These are phyloP conservation scores for Myiotriccus ornatus DNA, from an alignment of 2,797 vertebrate species.

Conservation along the genomic window DNA sequence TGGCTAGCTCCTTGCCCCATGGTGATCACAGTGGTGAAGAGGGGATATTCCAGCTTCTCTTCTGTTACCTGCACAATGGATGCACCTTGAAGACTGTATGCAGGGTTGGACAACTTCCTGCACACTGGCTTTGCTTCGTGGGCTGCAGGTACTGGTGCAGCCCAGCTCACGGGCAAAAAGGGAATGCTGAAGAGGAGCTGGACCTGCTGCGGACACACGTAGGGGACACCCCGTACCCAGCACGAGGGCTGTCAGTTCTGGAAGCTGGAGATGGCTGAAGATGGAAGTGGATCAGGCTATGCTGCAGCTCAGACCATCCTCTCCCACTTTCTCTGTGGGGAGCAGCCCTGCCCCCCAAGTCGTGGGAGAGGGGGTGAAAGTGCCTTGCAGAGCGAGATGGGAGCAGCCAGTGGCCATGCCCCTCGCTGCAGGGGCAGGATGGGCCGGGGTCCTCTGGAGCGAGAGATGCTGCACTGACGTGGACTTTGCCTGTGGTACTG, in stretches of 20 bases:
- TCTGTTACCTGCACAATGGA: background rate
- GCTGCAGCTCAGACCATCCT: background rate
- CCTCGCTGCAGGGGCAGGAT: background rate
- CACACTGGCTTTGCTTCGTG: background rate
- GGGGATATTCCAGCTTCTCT: background rate
- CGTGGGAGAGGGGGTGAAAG: background rate
- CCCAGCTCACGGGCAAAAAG: background rate
- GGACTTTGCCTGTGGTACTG: background rate
- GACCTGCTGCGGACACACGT: rapidly evolving
- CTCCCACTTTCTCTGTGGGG: background rate
- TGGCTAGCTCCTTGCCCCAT: background rate
- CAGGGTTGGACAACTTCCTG: background rate
- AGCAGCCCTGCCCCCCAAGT: background rate
- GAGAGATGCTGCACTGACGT: background rate
- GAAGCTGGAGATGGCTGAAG: background rate
- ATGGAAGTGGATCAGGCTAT: background rate
- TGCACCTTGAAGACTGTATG: background rate
- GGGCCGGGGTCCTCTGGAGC: rapidly evolving
- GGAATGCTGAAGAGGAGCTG: background rate
- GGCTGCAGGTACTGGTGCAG: background rate
- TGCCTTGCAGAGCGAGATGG: conserved; percentile 28
- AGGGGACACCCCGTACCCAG: background rate
- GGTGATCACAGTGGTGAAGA: background rate
- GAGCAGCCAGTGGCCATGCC: background rate
- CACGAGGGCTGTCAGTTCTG: rapidly evolving